Evolutionary conservation across 2,888 invertebrate genomes (phyloP), one percentile per base, ranked within the genome.

Genomic region (Drosophila crucigera): DNA sequence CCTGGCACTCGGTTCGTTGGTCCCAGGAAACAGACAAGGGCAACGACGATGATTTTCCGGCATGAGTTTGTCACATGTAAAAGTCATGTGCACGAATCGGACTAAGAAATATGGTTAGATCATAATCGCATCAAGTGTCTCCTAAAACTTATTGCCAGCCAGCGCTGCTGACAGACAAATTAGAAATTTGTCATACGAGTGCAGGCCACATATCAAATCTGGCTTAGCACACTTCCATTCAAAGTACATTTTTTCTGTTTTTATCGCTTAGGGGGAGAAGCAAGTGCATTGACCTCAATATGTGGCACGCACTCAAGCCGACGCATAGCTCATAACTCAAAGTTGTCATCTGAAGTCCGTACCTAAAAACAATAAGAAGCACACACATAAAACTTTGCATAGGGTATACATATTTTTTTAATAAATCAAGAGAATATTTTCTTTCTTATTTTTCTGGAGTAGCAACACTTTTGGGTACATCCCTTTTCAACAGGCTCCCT

Each of bases 331-430:
- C 84, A 84, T 89, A 84, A 86, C 87, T 84, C 87, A 84, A 76
- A 73, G 62, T 56, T 89, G 84, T 89, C 84, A 84, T 81, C 89
- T 83, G 85, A 62, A 74, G 84, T 78, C 68, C 65, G 70, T 69
- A 83, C 80, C 68, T 78, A 64, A 81, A 89, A 86, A 86, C 89
- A 84, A 84, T 83, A 89, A 83, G 60, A 85, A 69, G 59, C 64
- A 76, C 68, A 63, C 67, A 64, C 49, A 66, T 52, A 68, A 43
- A 62, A 50, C 58, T 72, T 82, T 72, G 68, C 65, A 64, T 55
- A 25, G 31, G 22, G 19, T 58, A 47, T 14, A 14, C 14, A 22
- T 16, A 28, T 63, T 28, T 39, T 60, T 64, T 66, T 68, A 68
- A 89, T 84, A 84, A 85, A 86, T 84, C 89, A 84, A 76, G 63